phyloP scores from a whole-genome alignment of 2,797 vertebrate genomes.

The Gila robusta region DNA sequence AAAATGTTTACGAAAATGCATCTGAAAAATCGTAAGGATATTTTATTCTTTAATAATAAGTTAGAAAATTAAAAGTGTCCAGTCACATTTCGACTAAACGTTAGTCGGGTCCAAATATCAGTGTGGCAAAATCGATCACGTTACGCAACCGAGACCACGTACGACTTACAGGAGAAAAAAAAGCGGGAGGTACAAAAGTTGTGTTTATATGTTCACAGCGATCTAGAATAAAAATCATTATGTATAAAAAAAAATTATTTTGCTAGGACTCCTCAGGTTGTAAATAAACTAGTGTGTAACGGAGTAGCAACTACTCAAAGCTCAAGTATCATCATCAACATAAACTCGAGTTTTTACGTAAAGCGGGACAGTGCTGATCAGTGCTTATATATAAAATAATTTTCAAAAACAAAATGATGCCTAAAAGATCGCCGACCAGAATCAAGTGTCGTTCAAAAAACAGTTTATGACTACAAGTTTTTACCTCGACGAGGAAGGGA shows the following conservation, averaged over 20 bases:
- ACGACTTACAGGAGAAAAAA: neutral
- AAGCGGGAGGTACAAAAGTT: neutral
- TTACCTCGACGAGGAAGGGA: conserved; percentile 64
- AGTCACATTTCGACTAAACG: conserved; percentile 12
- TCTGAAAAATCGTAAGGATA: neutral
- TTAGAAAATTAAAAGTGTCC: neutral
- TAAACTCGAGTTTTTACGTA: neutral
- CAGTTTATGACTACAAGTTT: neutral
- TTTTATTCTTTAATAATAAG: neutral
- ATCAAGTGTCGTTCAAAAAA: neutral
- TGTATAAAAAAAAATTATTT: neutral
- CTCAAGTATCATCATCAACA: neutral
- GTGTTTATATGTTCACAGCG: neutral
- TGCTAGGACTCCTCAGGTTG: neutral
- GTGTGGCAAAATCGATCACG: conserved; percentile 36
- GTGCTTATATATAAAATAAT: neutral
- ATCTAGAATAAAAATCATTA: neutral
- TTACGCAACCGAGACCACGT: conserved; percentile 55
- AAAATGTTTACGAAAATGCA: neutral
- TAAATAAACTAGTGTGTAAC: neutral
- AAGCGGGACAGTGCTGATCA: neutral
- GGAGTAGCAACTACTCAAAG: neutral
- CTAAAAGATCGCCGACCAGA: too few species aligned
- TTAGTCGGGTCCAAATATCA: conserved; percentile 27
- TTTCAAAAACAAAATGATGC: neutral